Base-by-base conservation (phyloP, 1,140 invertebrate genomes). In the Drosophila kanapiae region DNA sequence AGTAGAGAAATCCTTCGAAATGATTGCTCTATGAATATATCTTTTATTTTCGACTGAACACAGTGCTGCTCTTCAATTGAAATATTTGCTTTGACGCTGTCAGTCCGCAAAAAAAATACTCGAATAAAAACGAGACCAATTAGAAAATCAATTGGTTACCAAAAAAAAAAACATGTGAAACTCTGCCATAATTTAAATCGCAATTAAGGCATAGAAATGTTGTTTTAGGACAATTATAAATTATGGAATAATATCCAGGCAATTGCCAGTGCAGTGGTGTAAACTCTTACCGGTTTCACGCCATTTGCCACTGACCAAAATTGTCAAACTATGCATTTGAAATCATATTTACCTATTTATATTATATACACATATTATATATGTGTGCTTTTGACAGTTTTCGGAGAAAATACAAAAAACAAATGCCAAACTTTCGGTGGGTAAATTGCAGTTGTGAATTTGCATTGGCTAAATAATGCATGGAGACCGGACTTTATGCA, bases 1-100 rank as follows among this genome's bases (percentile, higher is more conserved):
- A 67, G 65, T 33, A 54, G 16, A 64, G 40, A 59, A 49, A 64
- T 74, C 71, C 49, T 54, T 3, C 5, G 10, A 56, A 61, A 69
- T 78, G 35, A 70, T 70, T 57, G 70, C 62, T 67, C 60, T 62
- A 80, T 72, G 71, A 84, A 84, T 84, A 80, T 67, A 76, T 71
- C 43, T 31, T 42, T 40, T 49, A 45, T 68, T 45, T 47, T 35
- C 29, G 37, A 47, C 80, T 61, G 18, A 71, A 40, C 29, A 1
- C 3, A 49, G 11, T 40, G 42, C 27, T 18, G 35, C 33, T 9
- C 33, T 67, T 64, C n/a, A 85, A 85, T 80, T 80, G 72, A 84
- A 80, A 84, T 80, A 80, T 80, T 77, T 84, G 67, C 62, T 76
- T 83, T 79, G 76, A 63, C 60, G 71, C 40, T 65, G 62, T 51